A percentile compares a stretch with the other conserved stretches of the same genome.
Evolutionary conservation across 2,797 vertebrate species (phyloP).

Genomic region (Poeciliopsis gracilis): DNA sequence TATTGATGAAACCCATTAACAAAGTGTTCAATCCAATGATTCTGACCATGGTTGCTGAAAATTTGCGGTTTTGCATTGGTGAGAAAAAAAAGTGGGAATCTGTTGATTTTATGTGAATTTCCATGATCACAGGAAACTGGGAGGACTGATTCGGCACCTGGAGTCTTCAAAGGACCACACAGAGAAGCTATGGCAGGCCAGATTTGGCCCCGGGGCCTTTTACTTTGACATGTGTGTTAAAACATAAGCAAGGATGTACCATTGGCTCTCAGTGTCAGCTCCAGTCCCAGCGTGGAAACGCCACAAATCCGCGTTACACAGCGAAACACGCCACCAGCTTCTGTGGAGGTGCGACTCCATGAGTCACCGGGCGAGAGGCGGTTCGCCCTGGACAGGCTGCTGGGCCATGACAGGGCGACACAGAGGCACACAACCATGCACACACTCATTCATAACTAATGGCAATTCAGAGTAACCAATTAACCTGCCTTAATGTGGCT

Average conservation of each 20-base stretch:
- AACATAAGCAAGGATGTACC: constrained; percentile 31
- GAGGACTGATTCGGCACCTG: too few species aligned
- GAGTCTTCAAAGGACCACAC: too few species aligned
- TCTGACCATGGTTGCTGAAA: too few species aligned
- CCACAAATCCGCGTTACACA: background rate
- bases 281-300: background rate
- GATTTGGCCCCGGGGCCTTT: too few species aligned
- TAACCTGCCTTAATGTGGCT: background rate
- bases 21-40: too few species aligned
- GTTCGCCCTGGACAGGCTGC: background rate
- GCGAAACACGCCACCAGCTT: background rate
- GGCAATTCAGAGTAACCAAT: background rate
- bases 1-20: too few species aligned
- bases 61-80: too few species aligned
- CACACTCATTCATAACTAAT: background rate
- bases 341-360: background rate
- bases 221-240: background rate
- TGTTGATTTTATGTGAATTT: too few species aligned
- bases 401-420: background rate
- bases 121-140: too few species aligned
- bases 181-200: too few species aligned
- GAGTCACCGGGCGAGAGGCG: background rate
- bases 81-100: too few species aligned
- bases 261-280: background rate
- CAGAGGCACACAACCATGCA: background rate